Evolutionary conservation across 1,140 invertebrate genomes (phyloP), one percentile per base, ranked within the genome.

Genomic region (Atta cephalotes): DNA sequence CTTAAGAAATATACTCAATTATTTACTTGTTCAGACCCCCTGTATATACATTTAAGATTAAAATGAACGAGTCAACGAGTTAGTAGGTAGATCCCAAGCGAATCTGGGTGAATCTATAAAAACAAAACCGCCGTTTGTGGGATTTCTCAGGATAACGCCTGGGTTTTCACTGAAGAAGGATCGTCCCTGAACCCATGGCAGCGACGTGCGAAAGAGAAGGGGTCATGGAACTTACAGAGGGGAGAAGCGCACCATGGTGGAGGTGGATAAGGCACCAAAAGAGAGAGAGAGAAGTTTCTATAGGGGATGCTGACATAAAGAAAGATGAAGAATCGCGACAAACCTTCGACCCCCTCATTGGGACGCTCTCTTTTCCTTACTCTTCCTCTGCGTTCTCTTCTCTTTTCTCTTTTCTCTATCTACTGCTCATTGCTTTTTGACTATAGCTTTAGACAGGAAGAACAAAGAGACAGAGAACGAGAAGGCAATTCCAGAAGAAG

Each of bases 181-280:
- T 94, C 92, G 93, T 92, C 93, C 93, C 92, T 93, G 93, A 93
- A 93, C 93, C 90, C 93, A 90, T 89, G 87, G 89, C 86, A 90
- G 92, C 87, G 91, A 76, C 35, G 53, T 71, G 79, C 86, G 77
- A 90, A 92, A 89, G 89, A 84, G 93, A 92, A 93, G 89, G 92
- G 91, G 91, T 91, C 92, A 90, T 90, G 92, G 87, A 89, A 92
- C 90, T 72, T 25, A 49, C 82, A 76, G 71, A 89, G 70, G 35
- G 70, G 74, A 56, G 71, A 6, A 10, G 9, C 70, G 31, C n/a
- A 12, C 49, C 39, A 63, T 84, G 56, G 70, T 84, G 68, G 80
- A 56, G 80, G 68, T 82, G 80, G 80, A 74, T 62, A 65, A 80
- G 58, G 56, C 12, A 68, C n/a, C 72, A 71, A 89, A 71, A 84